phyloP scores from a whole-genome alignment of 2,797 vertebrate species.

The Squalus acanthias region DNA sequence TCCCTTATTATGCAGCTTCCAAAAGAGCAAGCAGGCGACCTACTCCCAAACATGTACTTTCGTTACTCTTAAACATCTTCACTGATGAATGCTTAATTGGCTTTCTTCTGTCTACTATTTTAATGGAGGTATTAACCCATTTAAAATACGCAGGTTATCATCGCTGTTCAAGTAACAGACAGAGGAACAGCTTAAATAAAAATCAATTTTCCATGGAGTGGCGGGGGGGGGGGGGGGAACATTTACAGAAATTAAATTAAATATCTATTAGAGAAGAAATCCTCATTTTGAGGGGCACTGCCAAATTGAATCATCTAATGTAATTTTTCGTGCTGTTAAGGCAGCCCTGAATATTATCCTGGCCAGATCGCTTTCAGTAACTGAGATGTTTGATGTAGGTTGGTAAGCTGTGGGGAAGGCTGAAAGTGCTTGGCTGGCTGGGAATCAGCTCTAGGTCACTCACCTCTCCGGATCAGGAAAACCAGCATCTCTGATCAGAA shows the following conservation, averaged over 20 bases:
- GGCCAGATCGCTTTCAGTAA: background rate
- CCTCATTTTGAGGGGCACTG: background rate
- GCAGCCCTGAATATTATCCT: background rate
- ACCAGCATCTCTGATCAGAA: background rate
- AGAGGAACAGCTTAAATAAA: background rate
- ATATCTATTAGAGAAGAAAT: background rate
- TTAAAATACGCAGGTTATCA: background rate
- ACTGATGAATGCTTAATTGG: background rate
- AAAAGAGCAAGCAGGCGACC: too few species aligned
- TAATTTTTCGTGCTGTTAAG: background rate
- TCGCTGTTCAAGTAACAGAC: background rate
- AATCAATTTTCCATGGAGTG: background rate
- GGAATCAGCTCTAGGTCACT: background rate
- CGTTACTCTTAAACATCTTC: background rate
- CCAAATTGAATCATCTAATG: background rate
- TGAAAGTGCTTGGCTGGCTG: background rate
- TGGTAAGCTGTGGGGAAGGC: background rate
- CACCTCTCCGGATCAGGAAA: background rate
- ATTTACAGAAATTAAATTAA: background rate
- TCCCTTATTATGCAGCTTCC: too few species aligned
- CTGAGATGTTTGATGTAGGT: background rate
- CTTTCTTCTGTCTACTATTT: background rate
- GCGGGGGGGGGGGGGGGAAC: background rate
- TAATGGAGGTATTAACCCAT: background rate
- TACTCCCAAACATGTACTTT: background rate